Evolutionary conservation across 2,888 invertebrate genomes (phyloP), one percentile per base, ranked within the genome.

Genomic region (Ctenicera cuprea): DNA sequence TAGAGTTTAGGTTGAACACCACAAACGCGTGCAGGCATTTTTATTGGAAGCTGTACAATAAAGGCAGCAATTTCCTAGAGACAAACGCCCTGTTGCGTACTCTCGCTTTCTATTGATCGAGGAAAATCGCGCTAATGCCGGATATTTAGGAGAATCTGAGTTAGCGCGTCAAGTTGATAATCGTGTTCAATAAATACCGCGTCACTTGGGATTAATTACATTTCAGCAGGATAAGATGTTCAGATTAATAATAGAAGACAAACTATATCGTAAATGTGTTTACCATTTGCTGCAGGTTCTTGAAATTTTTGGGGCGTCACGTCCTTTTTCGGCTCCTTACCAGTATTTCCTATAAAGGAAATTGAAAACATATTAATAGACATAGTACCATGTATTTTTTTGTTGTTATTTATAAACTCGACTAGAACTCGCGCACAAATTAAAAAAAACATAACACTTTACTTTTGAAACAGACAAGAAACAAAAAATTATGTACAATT

Each of bases 311-410:
- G 92, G 68, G 93, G 92, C 73, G 92, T 91, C 78, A 91, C 90
- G 85, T 94, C 94, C 87, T 92, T 92, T 85, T 92, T 91, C 79
- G 89, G 74, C 76, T 87, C 87, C 77, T 88, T 94, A 83, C 91
- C 90, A 87, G 90, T 92, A 89, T 92, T 92, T 87, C 94, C 94
- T 94, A 89, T 91, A 88, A 89, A 85, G 85, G 82, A 81, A 79
- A 72, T 33, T 14, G 14, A n/a, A 54, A 26, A n/a, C 3, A 33
- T 3, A 18, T 38, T 37, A 38, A 57, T 9, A 30, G 1, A 9
- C n/a, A n/a, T n/a, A n/a, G n/a, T n/a, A n/a, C n/a, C n/a, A n/a
- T n/a, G n/a, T n/a, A n/a, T n/a, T n/a, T n/a, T n/a, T n/a, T n/a
- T n/a, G n/a, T n/a, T n/a, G n/a, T n/a, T n/a, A n/a, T n/a, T n/a